phyloP scores from a whole-genome alignment of 2,888 invertebrate species.

The Kryphioiulus occultus region DNA sequence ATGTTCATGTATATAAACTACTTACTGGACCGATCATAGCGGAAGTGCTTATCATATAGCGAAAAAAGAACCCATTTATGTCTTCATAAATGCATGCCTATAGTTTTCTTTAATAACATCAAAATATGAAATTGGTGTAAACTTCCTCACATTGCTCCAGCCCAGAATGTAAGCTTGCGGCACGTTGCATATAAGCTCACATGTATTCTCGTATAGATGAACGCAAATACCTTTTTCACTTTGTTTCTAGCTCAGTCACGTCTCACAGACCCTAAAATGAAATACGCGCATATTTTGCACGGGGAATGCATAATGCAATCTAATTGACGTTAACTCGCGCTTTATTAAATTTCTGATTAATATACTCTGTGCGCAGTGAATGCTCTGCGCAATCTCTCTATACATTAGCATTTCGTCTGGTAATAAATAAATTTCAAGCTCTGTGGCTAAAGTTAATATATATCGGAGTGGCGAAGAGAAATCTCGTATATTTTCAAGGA shows the following conservation, averaged over 20 bases:
- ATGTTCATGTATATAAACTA: no score
- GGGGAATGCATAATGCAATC: neutral
- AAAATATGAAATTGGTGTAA: neutral
- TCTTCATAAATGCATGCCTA: neutral
- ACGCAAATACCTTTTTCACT: neutral
- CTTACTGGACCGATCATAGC: neutral
- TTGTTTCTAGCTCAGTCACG: neutral
- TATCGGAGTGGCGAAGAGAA: neutral
- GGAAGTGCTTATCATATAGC: neutral
- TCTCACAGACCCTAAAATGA: neutral
- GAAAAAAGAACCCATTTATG: neutral
- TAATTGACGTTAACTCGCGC: neutral
- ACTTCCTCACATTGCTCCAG: neutral
- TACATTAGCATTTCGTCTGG: neutral
- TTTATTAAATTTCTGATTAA: constrained; percentile 25
- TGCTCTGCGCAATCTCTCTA: neutral
- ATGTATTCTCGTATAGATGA: neutral
- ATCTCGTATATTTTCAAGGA: neutral
- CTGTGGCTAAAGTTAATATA: neutral
- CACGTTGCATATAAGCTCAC: no score
- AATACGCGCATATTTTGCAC: neutral
- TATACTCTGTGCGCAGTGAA: neutral
- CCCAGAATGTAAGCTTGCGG: neutral
- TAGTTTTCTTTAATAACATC: neutral
- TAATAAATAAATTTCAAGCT: neutral